Conservation (phyloP, 2,888 invertebrate genomes). For the Volucella bombylans region DNA sequence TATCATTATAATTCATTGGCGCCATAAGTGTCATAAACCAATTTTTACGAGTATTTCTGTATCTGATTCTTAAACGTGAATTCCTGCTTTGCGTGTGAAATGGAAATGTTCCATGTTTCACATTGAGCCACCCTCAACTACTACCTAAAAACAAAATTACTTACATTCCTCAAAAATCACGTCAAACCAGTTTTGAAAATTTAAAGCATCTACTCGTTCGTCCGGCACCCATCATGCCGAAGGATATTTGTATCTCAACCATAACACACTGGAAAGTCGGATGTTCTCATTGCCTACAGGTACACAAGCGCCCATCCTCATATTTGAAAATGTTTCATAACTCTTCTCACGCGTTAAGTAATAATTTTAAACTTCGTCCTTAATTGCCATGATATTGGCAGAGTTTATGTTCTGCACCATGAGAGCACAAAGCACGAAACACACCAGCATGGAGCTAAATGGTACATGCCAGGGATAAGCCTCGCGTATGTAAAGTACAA, state of each 20-base stretch:
- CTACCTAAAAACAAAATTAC: no score
- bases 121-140: no score
- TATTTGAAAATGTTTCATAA: constrained; percentile 32
- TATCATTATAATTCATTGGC: no score
- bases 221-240: constrained; percentile 15
- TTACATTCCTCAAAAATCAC: background rate
- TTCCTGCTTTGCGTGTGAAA: no score
- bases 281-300: background rate
- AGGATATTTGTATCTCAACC: background rate
- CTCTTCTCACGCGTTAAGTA: constrained; percentile 61
- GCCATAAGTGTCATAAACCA: no score
- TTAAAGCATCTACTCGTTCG: constrained; percentile 2
- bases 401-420: constrained; percentile 38
- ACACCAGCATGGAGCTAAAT: background rate
- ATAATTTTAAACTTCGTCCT: constrained; percentile 67
- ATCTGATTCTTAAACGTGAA: no score
- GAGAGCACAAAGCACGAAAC: background rate
- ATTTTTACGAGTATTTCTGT: no score
- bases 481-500: constrained; percentile 17
- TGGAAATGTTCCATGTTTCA: no score
- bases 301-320: background rate
- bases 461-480: background rate
- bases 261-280: constrained; percentile 1
- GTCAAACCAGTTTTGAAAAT: constrained; percentile 30
- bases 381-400: constrained; percentile 63